phyloP scores from a whole-genome alignment of 2,888 invertebrate genomes.

The Holacanthella duospinosa region DNA sequence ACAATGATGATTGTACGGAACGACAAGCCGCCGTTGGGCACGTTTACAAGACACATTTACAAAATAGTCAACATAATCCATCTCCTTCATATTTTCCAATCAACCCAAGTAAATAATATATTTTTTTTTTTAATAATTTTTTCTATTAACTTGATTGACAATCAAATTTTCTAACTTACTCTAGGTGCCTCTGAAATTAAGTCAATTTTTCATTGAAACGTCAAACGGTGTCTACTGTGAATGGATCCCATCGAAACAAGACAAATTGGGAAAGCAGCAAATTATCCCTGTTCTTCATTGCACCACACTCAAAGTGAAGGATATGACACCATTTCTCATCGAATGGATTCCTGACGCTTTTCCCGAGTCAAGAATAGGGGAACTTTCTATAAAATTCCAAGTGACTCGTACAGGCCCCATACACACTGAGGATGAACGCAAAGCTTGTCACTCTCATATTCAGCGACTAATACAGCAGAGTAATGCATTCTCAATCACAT shows the following conservation, averaged over 20 bases:
- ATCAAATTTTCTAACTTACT: conserved; percentile 27
- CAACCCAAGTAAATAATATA: conserved; percentile 49
- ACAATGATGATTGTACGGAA: conserved; percentile 51
- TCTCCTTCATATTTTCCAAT: conserved; percentile 63
- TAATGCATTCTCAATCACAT: background rate
- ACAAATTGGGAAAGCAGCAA: conserved; percentile 41
- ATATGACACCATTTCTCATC: conserved; percentile 57
- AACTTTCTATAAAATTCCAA: conserved; percentile 59
- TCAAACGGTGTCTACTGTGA: conserved; percentile 51
- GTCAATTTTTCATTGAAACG: conserved; percentile 54
- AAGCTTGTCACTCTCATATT: background rate
- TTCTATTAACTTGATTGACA: conserved; percentile 7
- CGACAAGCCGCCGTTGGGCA: conserved; percentile 54
- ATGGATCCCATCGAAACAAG: conserved; percentile 43
- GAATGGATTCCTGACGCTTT: conserved; percentile 67
- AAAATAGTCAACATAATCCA: conserved; percentile 59
- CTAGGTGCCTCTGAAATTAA: conserved; percentile 53
- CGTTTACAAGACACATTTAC: conserved; percentile 60
- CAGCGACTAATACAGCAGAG: background rate
- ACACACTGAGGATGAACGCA: conserved; percentile 3
- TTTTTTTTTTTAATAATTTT: too few species aligned
- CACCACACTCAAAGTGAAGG: conserved; percentile 53
- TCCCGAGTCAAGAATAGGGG: conserved; percentile 58
- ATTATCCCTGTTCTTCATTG: conserved; percentile 52
- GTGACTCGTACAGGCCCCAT: conserved; percentile 48